These are phyloP conservation scores for Hyaena hyaena DNA, from an alignment of 2,113 vertebrate genomes.

Conservation along the genomic window DNA sequence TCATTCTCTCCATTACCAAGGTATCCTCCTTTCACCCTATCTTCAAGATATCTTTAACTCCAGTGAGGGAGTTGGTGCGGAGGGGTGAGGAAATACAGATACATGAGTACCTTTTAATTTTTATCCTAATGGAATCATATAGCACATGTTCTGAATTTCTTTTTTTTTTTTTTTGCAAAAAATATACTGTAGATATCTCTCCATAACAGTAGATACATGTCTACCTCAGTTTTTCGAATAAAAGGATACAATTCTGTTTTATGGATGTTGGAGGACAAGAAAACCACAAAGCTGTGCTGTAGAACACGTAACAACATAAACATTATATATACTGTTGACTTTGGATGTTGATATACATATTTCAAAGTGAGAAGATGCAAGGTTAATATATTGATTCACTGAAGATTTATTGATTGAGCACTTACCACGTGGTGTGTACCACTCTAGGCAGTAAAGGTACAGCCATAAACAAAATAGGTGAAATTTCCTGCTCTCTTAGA, in stretches of 20 bases:
- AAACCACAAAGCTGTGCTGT: not conserved
- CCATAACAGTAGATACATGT: not conserved
- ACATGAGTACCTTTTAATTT: not conserved
- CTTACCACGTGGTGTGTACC: not conserved
- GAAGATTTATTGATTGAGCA: not conserved
- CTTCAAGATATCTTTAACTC: too few relatives aligned
- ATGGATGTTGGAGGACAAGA: not conserved
- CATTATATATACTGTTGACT: not conserved
- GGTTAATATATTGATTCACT: not conserved
- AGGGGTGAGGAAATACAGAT: not conserved
- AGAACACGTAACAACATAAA: not conserved
- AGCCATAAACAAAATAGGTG: not conserved
- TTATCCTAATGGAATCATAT: not conserved
- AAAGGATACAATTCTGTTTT: not conserved
- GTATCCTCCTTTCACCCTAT: not conserved
- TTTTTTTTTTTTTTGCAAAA: not conserved
- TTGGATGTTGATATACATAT: not conserved
- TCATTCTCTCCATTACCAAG: not conserved
- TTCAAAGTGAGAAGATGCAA: not conserved
- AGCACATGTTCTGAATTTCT: not conserved
- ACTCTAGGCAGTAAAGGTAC: not conserved
- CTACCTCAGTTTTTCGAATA: not conserved
- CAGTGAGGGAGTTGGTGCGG: not conserved
- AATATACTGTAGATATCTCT: not conserved
- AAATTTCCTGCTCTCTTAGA: not conserved